Percentiles rank a stretch among this genome's conserved stretches.
phyloP scores from a whole-genome alignment of 2,888 invertebrate species.

The Cabera pusaria region DNA sequence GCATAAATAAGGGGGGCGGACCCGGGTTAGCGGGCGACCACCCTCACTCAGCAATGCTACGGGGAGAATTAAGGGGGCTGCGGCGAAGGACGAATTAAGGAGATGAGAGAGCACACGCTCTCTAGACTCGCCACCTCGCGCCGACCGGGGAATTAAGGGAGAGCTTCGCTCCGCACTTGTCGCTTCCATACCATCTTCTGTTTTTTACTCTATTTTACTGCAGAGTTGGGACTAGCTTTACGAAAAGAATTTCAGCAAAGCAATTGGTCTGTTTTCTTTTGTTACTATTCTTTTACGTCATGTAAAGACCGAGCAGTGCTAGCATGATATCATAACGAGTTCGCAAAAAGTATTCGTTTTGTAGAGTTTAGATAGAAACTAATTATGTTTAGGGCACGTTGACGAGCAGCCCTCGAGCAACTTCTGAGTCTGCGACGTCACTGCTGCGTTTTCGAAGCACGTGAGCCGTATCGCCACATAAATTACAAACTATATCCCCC shows the following conservation, averaged over 20 bases:
- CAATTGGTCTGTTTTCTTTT: conserved; percentile 8
- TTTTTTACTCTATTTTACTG: conserved; percentile 28
- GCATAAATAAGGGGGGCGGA: conserved; percentile 80
- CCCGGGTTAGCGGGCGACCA: conserved; percentile 79
- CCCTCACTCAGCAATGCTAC: conserved; percentile 64
- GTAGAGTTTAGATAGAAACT: conserved; percentile 27
- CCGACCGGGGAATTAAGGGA: conserved; percentile 72
- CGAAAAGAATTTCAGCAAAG: conserved; percentile 18
- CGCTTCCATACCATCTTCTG: conserved; percentile 29
- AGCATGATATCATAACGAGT: background rate
- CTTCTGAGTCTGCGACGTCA: conserved; percentile 66
- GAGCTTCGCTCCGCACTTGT: conserved; percentile 31
- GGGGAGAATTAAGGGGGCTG: conserved; percentile 78
- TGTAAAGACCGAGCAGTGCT: too few relatives aligned
- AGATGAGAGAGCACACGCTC: conserved; percentile 82
- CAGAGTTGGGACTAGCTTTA: conserved; percentile 15
- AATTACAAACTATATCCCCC: conserved; percentile 79
- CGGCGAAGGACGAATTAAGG: conserved; percentile 84
- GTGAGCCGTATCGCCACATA: conserved; percentile 71
- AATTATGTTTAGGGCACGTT: conserved; percentile 27
- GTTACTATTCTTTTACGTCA: background rate
- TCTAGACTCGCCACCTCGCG: conserved; percentile 75
- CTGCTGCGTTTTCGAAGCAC: conserved; percentile 69
- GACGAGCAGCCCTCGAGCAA: conserved; percentile 37
- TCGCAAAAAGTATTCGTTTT: conserved; percentile 11